Evolutionary conservation across 35 echinoderm and acorn worm genomes (phyloP).

Genomic region (Hemicentrotus pulcherrimus): DNA sequence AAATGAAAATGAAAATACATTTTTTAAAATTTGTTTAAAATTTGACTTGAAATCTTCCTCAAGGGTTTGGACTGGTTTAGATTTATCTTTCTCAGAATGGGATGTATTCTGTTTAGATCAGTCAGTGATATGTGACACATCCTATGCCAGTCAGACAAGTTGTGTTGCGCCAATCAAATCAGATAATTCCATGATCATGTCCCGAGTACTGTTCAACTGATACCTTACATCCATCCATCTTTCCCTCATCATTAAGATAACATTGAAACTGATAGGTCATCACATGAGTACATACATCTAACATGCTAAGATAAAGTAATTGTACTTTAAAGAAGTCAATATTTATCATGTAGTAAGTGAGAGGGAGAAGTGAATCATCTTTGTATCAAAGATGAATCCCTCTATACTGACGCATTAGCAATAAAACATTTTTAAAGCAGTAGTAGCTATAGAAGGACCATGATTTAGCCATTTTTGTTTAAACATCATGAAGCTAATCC

Average conservation of each 20-base stretch:
- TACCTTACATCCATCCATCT: not conserved
- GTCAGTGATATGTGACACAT: not conserved
- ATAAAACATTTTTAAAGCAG: no score
- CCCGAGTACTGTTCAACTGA: not conserved
- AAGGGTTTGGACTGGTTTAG: no score
- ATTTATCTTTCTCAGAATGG: not conserved
- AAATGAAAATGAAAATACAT: no score
- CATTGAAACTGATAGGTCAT: not conserved
- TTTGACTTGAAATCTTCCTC: no score
- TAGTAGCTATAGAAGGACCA: no score
- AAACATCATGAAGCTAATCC: no score
- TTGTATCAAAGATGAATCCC: not conserved
- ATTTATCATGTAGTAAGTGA: not conserved
- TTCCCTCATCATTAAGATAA: not conserved
- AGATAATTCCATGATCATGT: not conserved
- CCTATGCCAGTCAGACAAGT: not conserved
- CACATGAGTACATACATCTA: not conserved
- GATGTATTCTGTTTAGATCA: not conserved
- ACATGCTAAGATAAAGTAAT: not conserved
- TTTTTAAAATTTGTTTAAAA: no score
- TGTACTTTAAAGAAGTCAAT: not conserved
- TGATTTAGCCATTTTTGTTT: no score
- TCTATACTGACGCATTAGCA: no score
- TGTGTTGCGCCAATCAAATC: not conserved
- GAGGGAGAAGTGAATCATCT: not conserved